Percentiles rank a stretch among this genome's conserved stretches.
Evolutionary conservation across 2,888 invertebrate species (phyloP).

Genomic region (Tachina lurida): DNA sequence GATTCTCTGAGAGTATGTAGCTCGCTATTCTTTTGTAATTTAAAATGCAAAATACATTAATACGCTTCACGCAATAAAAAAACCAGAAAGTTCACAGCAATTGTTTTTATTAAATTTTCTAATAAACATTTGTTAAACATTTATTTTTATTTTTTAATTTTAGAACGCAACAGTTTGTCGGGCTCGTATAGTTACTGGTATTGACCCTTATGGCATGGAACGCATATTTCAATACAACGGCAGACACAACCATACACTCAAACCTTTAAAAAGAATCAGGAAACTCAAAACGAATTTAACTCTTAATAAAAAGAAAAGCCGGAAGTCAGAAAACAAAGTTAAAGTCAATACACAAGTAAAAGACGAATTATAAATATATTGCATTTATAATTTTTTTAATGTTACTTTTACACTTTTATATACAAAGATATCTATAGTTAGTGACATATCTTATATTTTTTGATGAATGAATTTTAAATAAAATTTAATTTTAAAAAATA

Average conservation of each 20-base stretch:
- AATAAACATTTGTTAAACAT: not conserved
- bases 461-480: slow-evolving; percentile 10
- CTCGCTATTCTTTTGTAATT: too few species aligned
- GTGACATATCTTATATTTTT: not conserved
- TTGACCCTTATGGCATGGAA: slow-evolving; percentile 76
- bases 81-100: too few species aligned
- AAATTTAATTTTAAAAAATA: slow-evolving; percentile 6
- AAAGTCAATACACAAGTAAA: not conserved
- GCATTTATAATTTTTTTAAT: too few species aligned
- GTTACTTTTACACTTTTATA: too few species aligned
- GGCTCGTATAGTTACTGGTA: slow-evolving; percentile 80
- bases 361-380: not conserved
- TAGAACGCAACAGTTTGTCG: slow-evolving; percentile 80
- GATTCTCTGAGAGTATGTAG: too few species aligned
- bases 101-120: not conserved
- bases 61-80: too few species aligned
- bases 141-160: slow-evolving; percentile 25
- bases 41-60: too few species aligned
- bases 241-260: slow-evolving; percentile 79
- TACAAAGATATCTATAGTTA: not conserved
- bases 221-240: slow-evolving; percentile 79
- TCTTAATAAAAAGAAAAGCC: too few species aligned
- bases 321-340: too few species aligned
- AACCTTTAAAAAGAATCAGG: slow-evolving; percentile 57
- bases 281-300: not conserved